A percentile compares a stretch with the other conserved stretches of the same genome.
These are phyloP conservation scores for Acanthopagrus latus DNA, from an alignment of 2,797 vertebrate genomes.

Conservation along the genomic window DNA sequence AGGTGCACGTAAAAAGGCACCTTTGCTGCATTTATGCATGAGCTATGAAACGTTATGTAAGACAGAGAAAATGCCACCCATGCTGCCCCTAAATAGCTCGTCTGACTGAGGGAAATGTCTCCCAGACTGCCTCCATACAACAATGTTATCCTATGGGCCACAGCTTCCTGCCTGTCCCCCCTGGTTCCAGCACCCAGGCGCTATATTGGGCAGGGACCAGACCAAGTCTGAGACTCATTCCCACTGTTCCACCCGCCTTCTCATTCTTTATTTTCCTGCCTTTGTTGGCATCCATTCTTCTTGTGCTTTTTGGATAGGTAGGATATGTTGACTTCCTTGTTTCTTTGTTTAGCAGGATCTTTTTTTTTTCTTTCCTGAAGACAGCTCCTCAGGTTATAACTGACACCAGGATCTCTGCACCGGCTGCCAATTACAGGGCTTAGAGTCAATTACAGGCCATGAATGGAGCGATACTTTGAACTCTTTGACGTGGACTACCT, in stretches of 20 bases:
- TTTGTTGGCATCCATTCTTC: conserved; percentile 82
- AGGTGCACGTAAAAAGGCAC: conserved; percentile 27
- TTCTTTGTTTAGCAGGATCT: conserved; percentile 75
- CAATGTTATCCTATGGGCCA: conserved; percentile 86
- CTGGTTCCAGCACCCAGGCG: conserved; percentile 78
- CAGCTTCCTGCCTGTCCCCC: conserved; percentile 80
- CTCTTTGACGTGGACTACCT: conserved; percentile 24
- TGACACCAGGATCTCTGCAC: conserved; percentile 51
- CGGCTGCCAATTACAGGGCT: conserved; percentile 43
- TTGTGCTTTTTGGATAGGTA: conserved; percentile 78
- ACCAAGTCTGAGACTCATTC: conserved; percentile 71
- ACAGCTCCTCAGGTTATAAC: conserved; percentile 49
- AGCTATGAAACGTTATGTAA: conserved; percentile 51
- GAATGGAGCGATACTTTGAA: conserved; percentile 44
- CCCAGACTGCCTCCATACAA: conserved; percentile 74
- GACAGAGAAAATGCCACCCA: conserved; percentile 76
- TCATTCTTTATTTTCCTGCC: conserved; percentile 83
- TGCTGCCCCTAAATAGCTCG: conserved; percentile 65
- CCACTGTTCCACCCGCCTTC: conserved; percentile 70
- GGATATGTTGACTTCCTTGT: conserved; percentile 81
- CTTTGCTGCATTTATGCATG: conserved; percentile 37
- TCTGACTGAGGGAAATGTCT: conserved; percentile 76
- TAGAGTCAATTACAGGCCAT: conserved; percentile 50
- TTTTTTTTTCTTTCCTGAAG: conserved; percentile 40
- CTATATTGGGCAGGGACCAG: conserved; percentile 81